phyloP scores from a whole-genome alignment of 2,113 vertebrate species.

The Psettodes erumei region DNA sequence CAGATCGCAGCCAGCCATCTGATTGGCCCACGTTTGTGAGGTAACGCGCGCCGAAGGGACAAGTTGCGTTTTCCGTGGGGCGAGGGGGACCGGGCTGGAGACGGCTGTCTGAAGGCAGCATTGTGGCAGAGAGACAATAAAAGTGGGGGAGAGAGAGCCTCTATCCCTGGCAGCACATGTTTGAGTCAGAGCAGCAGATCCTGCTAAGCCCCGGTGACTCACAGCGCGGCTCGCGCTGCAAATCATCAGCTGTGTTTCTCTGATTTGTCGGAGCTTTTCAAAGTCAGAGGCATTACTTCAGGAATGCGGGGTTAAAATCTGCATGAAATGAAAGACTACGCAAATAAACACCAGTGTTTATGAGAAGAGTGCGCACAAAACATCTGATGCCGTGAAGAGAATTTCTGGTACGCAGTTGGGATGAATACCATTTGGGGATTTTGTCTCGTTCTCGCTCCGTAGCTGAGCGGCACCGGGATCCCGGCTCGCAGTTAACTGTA shows the following conservation, averaged over 20 bases:
- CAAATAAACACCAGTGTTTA: constrained; percentile 66
- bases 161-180: constrained; percentile 73
- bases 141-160: constrained; percentile 67
- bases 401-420: constrained; percentile 25
- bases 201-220: constrained; percentile 82
- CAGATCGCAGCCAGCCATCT: constrained; percentile 57
- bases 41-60: constrained; percentile 55
- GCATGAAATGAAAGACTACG: constrained; percentile 60
- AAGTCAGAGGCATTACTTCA: constrained; percentile 73
- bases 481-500: constrained; percentile 63
- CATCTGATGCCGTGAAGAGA: constrained; percentile 41
- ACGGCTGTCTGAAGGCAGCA: constrained; percentile 70
- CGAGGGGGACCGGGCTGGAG: constrained; percentile 46
- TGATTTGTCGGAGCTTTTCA: constrained; percentile 77
- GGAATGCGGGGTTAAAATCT: constrained; percentile 68
- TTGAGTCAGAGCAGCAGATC: constrained; percentile 81
- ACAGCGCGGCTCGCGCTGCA: constrained; percentile 75
- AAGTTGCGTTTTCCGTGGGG: constrained; percentile 61
- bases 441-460: background rate
- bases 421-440: constrained; percentile 19
- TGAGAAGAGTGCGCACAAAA: constrained; percentile 38
- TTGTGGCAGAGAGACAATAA: constrained; percentile 68
- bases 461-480: constrained; percentile 38
- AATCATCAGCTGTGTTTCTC: constrained; percentile 76
- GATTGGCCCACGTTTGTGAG: constrained; percentile 47